phyloP scores from a whole-genome alignment of 2,797 vertebrate species.

The Lates japonicus region DNA sequence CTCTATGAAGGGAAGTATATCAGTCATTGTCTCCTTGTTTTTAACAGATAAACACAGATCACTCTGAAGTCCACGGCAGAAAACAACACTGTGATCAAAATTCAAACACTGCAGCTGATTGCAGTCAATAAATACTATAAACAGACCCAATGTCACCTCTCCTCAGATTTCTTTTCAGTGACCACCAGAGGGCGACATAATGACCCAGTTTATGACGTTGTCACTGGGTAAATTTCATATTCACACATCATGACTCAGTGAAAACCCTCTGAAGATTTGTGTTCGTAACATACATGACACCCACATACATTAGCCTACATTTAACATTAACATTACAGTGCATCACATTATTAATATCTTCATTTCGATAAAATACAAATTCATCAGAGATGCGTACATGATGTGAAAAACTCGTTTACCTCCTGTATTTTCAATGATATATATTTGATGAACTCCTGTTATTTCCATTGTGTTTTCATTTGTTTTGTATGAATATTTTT shows the following conservation, averaged over 20 bases:
- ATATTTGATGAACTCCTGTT: neutral
- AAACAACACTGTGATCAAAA: neutral
- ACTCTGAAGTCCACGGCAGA: neutral
- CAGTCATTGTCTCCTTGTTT: neutral
- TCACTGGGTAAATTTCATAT: conserved; percentile 16
- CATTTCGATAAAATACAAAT: neutral
- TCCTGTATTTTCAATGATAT: neutral
- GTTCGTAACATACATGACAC: neutral
- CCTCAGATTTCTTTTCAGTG: too few relatives aligned
- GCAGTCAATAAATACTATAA: neutral
- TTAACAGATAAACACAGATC: neutral
- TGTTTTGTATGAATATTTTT: neutral
- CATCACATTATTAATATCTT: neutral
- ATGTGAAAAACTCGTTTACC: neutral
- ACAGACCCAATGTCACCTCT: neutral
- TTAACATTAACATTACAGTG: neutral
- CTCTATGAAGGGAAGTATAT: neutral
- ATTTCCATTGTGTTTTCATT: neutral
- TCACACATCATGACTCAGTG: conserved; percentile 33
- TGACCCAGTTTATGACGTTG: neutral
- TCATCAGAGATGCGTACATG: too few relatives aligned
- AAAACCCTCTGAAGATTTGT: neutral
- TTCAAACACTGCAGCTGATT: neutral
- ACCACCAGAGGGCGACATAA: conserved; percentile 46
- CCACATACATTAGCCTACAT: neutral